Evolutionary conservation across 30 jellyfish, hydroid and myxozoan genomes (phyloP).

Genomic region (Chrysaora quinquecirrha): DNA sequence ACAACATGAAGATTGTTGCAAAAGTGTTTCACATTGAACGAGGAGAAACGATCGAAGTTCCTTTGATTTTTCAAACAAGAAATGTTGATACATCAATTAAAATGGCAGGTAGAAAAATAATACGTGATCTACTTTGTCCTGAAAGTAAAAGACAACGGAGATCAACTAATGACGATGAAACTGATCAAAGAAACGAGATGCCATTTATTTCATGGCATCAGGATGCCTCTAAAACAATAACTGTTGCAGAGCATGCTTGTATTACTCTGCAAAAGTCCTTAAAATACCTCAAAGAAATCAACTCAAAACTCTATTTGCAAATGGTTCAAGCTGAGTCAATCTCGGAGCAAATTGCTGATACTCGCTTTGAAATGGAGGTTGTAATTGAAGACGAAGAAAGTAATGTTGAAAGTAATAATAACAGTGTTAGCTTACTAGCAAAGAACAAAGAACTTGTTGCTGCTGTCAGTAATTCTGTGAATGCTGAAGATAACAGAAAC

Average conservation of each 20-base stretch:
- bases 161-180: neutral
- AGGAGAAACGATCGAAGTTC: neutral
- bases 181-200: neutral
- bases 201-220: slow-evolving; percentile 37
- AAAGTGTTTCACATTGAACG: neutral
- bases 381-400: neutral
- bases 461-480: neutral
- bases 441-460: slow-evolving; percentile 2
- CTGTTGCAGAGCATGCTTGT: slow-evolving; percentile 24
- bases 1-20: neutral
- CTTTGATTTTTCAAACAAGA: neutral
- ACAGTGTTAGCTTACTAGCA: neutral
- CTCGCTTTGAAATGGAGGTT: neutral
- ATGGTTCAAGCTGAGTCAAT: neutral
- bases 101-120: neutral
- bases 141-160: neutral
- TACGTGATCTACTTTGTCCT: neutral
- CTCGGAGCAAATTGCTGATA: neutral
- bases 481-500: neutral
- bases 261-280: slow-evolving; percentile 28
- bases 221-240: neutral
- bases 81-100: neutral
- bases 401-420: neutral
- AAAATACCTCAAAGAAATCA: neutral
- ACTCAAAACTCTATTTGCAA: neutral